phyloP scores from a whole-genome alignment of 2,888 invertebrate species.

The Phoronis australis region DNA sequence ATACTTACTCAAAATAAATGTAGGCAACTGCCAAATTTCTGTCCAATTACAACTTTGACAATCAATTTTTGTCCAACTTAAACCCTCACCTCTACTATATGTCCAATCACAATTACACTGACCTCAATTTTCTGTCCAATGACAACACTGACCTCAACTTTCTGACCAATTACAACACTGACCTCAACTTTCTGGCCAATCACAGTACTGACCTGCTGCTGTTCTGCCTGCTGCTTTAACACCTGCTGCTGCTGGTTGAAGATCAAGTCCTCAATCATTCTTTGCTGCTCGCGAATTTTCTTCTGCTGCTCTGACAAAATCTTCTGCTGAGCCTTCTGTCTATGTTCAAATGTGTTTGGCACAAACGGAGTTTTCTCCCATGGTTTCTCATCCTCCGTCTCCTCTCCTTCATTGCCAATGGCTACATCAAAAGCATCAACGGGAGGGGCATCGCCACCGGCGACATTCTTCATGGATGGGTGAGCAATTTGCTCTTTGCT shows the following conservation, averaged over 20 bases:
- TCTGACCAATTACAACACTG: no score
- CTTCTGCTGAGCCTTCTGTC: conserved; percentile 46
- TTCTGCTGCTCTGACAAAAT: conserved; percentile 41
- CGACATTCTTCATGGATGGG: not conserved
- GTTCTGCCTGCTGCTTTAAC: conserved; percentile 22
- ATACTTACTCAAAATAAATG: no score
- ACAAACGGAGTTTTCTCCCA: conserved; percentile 34
- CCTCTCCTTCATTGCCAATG: conserved; percentile 1
- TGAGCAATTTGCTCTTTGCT: conserved; percentile 26
- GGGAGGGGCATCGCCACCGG: not conserved
- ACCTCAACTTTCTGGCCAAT: no score
- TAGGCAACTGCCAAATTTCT: no score
- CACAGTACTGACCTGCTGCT: conserved; percentile 15
- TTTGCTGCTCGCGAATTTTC: conserved; percentile 39
- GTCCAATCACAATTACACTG: no score
- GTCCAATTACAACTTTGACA: no score
- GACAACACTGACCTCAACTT: no score
- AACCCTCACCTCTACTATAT: no score
- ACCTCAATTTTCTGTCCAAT: no score
- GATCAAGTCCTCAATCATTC: conserved; percentile 40
- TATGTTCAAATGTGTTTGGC: conserved; percentile 36
- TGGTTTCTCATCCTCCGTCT: conserved; percentile 10
- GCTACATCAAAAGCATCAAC: conserved; percentile 15
- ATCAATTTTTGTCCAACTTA: no score
- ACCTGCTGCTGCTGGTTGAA: conserved; percentile 26